Base-by-base conservation (phyloP, 1,140 invertebrate species). In the Aphis craccivora region DNA sequence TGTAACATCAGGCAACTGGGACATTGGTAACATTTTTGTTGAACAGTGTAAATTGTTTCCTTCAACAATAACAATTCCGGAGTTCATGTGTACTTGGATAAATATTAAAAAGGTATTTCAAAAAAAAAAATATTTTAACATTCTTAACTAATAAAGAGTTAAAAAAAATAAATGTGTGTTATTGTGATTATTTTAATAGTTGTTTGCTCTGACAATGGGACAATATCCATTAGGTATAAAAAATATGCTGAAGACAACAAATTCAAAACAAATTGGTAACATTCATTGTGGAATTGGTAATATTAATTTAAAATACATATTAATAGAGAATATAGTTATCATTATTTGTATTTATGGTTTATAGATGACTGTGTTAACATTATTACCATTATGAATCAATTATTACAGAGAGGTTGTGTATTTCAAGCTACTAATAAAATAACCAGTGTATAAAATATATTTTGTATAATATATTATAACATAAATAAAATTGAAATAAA, bases 211-310 rank as follows among this genome's bases (percentile, higher is more conserved):
- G 9, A 87, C 86, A 43, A 88, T 83, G 35, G 94, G 94, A 40
- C 55, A 93, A 2, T 94, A 93, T 89, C 94, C 94, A 5, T 90
- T 55, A 55, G 94, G 94, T 83, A 93, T 94, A 81, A 90, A 60
- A 43, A 92, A 90, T 55, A 94, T 94, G 94, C 51, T 94, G 30
- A 76, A 51, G 43, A 81, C 87, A 55, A 60, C 81, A 60, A 87
- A 94, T 60, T 43, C 93, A 37, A 87, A 86, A 53, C 91, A 94
- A 76, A 37, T 76, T n/a, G 94, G 94, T 43, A 93, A 48, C 53
- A 81, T 94, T 40, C 94, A 94, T 23, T 91, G 48, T 94, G 94
- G 94, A 67, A 93, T 93, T 23, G 94, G 94, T 94, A 93, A 93
- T 35, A 30, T 55, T 93, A n/a, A 84, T 89, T 93, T 86, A 18